These are phyloP conservation scores for Danaus melanippus DNA, from an alignment of 1,140 invertebrate species.

Conservation along the genomic window DNA sequence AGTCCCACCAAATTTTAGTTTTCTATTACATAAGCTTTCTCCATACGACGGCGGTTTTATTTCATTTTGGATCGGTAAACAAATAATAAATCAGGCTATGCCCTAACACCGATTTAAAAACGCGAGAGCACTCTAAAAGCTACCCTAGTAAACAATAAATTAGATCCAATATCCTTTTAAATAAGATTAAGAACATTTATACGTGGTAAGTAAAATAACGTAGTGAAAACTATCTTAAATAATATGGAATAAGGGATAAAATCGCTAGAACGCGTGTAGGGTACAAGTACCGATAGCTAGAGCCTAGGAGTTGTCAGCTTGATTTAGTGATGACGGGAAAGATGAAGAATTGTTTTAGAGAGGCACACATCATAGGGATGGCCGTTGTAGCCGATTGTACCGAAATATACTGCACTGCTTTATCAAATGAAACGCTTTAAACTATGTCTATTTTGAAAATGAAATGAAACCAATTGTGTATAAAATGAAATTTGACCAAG, in stretches of 20 bases:
- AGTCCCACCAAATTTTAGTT: too few species aligned
- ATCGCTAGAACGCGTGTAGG: constrained; percentile 11
- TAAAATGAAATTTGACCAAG: too few species aligned
- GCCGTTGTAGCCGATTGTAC: constrained; percentile 31
- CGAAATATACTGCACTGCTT: constrained; percentile 15
- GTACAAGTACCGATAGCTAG: constrained; percentile 28
- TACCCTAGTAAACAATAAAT: constrained; percentile 17
- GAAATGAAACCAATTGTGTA: too few species aligned
- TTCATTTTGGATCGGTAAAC: constrained; percentile 33
- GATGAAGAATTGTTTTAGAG: constrained; percentile 42
- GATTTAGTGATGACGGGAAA: constrained; percentile 43
- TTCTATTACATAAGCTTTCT: background rate
- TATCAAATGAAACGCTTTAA: too few species aligned
- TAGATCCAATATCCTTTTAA: constrained; percentile 27
- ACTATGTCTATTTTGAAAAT: too few species aligned
- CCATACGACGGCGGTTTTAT: constrained; percentile 17
- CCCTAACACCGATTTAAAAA: constrained; percentile 18
- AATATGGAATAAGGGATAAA: constrained; percentile 9
- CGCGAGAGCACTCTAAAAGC: constrained; percentile 15
- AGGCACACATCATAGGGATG: constrained; percentile 45
- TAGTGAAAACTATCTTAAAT: constrained; percentile 12
- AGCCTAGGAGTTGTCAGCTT: constrained; percentile 32
- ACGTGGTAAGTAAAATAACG: constrained; percentile 5
- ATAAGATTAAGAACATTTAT: constrained; percentile 19
- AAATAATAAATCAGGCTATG: constrained; percentile 26